These are phyloP conservation scores for Halictus ligatus DNA, from an alignment of 2,888 invertebrate genomes.

Conservation along the genomic window DNA sequence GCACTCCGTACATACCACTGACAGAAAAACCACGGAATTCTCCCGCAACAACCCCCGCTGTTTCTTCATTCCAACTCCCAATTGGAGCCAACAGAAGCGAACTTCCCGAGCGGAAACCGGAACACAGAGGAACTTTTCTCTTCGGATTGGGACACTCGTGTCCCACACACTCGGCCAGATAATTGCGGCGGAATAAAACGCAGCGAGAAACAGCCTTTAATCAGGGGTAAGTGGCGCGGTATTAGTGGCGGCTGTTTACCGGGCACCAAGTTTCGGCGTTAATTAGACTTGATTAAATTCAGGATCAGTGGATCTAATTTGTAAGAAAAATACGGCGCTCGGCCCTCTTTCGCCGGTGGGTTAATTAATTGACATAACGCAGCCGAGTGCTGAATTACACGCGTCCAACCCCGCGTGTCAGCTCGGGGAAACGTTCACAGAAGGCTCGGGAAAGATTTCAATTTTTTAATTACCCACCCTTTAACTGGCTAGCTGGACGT, in stretches of 20 bases:
- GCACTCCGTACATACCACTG: neutral
- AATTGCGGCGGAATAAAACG: slow-evolving; percentile 17
- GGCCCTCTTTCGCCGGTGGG: neutral
- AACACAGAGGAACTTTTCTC: neutral
- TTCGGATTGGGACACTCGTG: neutral
- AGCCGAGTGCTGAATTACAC: neutral
- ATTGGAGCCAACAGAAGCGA: neutral
- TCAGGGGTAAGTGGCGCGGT: slow-evolving; percentile 35
- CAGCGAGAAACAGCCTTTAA: slow-evolving; percentile 37
- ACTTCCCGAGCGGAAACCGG: neutral
- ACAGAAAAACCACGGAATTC: neutral
- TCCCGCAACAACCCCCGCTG: neutral
- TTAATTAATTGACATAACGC: slow-evolving; percentile 59
- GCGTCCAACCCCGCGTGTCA: neutral
- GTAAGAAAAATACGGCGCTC: slow-evolving; percentile 56
- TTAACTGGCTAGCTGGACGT: neutral
- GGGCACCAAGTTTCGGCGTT: slow-evolving; percentile 34
- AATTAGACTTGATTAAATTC: slow-evolving; percentile 63
- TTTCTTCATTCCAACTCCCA: neutral
- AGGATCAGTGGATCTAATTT: slow-evolving; percentile 56
- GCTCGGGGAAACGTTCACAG: neutral
- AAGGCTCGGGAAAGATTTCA: neutral
- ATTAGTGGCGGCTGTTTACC: slow-evolving; percentile 42
- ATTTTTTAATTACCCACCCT: neutral
- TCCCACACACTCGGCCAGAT: neutral